phyloP scores from a whole-genome alignment of 2,113 vertebrate species.

The Saimiri boliviensis region DNA sequence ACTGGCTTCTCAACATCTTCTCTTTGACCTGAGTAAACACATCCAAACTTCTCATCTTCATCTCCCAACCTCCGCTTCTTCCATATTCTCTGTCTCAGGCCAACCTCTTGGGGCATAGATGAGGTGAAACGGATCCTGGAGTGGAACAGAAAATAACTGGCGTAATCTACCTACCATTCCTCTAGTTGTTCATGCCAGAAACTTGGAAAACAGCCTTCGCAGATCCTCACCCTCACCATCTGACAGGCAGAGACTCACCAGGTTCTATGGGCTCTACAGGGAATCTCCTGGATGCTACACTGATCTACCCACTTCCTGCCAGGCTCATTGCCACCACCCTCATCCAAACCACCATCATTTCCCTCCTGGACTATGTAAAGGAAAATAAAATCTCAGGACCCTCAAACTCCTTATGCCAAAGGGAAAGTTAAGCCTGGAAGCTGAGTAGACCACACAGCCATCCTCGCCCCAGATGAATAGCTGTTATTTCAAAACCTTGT shows the following conservation, averaged over 20 bases:
- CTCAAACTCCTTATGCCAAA: too few relatives aligned
- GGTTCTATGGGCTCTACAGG: fast-evolving
- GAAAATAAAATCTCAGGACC: too few relatives aligned
- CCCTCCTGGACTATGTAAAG: not conserved
- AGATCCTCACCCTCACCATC: not conserved
- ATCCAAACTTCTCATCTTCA: not conserved
- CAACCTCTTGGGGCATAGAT: not conserved
- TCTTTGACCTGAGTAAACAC: too few relatives aligned
- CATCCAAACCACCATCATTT: not conserved
- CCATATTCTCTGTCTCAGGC: not conserved
- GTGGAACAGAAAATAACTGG: not conserved
- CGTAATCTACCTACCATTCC: not conserved
- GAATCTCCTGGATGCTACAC: too few relatives aligned
- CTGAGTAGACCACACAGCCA: too few relatives aligned
- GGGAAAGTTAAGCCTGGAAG: too few relatives aligned
- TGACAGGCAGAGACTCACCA: too few relatives aligned
- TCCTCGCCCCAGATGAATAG: too few relatives aligned
- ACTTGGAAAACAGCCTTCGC: not conserved
- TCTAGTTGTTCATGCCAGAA: not conserved
- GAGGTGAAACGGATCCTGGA: not conserved
- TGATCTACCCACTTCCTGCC: not conserved
- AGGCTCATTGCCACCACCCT: not conserved
- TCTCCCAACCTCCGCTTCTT: not conserved
- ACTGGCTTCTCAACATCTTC: not conserved
- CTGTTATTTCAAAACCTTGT: too few relatives aligned